These are phyloP conservation scores for Xiphophorus birchmanni DNA, from an alignment of 2,797 vertebrate genomes.

Conservation along the genomic window DNA sequence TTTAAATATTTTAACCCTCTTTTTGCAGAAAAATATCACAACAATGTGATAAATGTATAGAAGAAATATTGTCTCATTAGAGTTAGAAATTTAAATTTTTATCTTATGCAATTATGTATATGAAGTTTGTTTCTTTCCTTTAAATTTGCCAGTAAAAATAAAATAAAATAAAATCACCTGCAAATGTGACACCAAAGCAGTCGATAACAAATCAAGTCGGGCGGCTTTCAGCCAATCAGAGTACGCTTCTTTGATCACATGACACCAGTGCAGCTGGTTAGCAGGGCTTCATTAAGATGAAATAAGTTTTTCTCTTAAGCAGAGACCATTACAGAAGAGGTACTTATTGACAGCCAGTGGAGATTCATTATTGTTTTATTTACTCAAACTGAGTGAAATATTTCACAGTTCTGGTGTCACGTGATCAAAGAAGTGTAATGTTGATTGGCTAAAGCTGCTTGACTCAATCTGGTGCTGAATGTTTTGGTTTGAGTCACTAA, in stretches of 20 bases:
- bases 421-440: neutral
- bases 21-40: neutral
- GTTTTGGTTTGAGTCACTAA: neutral
- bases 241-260: neutral
- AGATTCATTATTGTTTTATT: neutral
- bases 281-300: neutral
- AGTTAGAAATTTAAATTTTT: neutral
- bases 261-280: neutral
- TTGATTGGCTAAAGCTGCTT: neutral
- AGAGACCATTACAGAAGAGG: neutral
- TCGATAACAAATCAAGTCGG: neutral
- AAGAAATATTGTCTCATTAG: neutral
- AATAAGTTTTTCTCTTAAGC: neutral
- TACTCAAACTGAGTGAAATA: neutral
- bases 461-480: neutral
- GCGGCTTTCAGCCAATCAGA: neutral
- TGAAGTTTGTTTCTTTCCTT: neutral
- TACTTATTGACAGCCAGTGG: neutral
- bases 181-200: neutral
- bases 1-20: neutral
- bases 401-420: neutral
- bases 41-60: neutral
- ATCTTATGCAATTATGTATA: neutral
- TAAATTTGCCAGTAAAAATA: neutral
- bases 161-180: neutral